Conservation (phyloP, 2,797 vertebrate species). For the Girardinus metallicus region DNA sequence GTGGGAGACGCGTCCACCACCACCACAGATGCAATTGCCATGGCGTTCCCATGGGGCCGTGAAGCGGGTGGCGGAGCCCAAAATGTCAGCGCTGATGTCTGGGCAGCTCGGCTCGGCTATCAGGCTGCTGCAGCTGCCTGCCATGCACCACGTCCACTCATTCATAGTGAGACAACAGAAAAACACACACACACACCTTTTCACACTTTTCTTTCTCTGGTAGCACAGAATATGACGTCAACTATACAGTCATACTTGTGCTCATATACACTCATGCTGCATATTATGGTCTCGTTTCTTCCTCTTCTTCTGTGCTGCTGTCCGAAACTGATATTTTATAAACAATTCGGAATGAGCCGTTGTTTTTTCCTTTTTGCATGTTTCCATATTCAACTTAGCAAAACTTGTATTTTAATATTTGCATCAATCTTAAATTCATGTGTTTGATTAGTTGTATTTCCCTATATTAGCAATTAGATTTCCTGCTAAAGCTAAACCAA, state of each 20-base stretch:
- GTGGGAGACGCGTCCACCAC: constrained; percentile 76
- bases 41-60: constrained; percentile 78
- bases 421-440: not conserved
- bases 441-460: not conserved
- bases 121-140: constrained; percentile 78
- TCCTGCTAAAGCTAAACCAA: not conserved
- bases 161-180: constrained; percentile 66
- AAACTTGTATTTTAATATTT: constrained; percentile 39
- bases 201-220: constrained; percentile 35
- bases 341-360: not conserved
- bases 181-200: constrained; percentile 26
- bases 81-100: constrained; percentile 88
- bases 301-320: constrained; percentile 24
- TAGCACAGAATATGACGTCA: constrained; percentile 37
- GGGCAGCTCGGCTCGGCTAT: constrained; percentile 75
- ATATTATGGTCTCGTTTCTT: constrained; percentile 33
- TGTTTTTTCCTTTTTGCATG: not conserved
- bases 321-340: constrained; percentile 14
- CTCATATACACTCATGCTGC: constrained; percentile 14
- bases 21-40: constrained; percentile 70
- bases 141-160: constrained; percentile 64
- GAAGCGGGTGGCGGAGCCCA: constrained; percentile 77
- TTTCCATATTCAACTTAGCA: constrained; percentile 10
- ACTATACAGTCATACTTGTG: constrained; percentile 32
- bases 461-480: not conserved